A percentile compares a stretch with the other conserved stretches of the same genome.
phyloP scores from a whole-genome alignment of 2,113 vertebrate genomes.

The Chunga burmeisteri region DNA sequence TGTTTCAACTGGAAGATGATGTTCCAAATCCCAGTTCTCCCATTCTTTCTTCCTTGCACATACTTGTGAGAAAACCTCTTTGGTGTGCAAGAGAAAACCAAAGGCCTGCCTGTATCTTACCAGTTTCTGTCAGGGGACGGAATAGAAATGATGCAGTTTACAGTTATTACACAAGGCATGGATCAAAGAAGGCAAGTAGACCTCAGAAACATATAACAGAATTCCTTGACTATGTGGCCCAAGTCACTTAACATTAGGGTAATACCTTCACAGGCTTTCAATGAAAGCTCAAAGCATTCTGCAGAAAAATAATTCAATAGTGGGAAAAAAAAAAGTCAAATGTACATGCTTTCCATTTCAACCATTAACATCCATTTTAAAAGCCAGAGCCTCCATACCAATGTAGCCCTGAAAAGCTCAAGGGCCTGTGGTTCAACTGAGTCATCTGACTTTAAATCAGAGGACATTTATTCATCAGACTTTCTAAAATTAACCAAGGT shows the following conservation, averaged over 20 bases:
- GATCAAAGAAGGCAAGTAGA: background rate
- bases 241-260: background rate
- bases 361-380: background rate
- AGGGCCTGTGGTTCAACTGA: background rate
- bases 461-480: constrained; percentile 41
- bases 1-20: background rate
- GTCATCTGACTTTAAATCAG: constrained; percentile 13
- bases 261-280: background rate
- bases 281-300: background rate
- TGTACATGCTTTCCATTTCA: background rate
- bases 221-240: background rate
- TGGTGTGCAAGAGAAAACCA: background rate
- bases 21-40: background rate
- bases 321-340: background rate
- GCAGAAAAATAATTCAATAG: background rate
- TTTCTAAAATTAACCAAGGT: constrained; percentile 37
- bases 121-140: background rate
- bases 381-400: background rate
- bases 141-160: background rate
- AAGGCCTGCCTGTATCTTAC: background rate
- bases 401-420: background rate
- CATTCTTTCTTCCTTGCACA: background rate
- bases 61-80: background rate
- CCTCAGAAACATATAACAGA: background rate
- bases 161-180: background rate